These are phyloP conservation scores for Araneus ventricosus DNA, from an alignment of 1,140 invertebrate species.

Conservation along the genomic window DNA sequence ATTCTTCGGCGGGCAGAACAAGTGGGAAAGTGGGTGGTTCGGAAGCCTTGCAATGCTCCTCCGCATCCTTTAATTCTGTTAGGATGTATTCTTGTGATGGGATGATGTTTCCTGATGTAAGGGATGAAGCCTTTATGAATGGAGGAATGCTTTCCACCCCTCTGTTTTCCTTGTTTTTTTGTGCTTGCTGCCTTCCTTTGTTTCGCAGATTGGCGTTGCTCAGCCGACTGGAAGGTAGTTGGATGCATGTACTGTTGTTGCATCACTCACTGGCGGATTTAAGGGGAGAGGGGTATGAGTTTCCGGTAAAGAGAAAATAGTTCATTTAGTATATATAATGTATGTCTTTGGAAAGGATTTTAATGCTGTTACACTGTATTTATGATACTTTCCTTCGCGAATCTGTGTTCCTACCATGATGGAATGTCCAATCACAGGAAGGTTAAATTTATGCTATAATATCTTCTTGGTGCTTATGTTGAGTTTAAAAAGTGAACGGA, in stretches of 20 bases:
- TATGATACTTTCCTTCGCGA: too few species aligned
- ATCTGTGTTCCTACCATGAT: too few species aligned
- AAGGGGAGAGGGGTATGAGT: neutral
- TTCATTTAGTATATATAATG: too few species aligned
- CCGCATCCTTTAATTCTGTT: slow-evolving; percentile 51
- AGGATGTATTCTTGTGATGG: slow-evolving; percentile 40
- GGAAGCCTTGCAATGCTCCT: neutral
- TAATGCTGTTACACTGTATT: too few species aligned
- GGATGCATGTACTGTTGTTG: neutral
- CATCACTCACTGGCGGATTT: neutral
- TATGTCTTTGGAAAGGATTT: too few species aligned
- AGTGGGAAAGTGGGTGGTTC: neutral
- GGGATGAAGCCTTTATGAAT: slow-evolving; percentile 28
- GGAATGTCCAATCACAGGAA: too few species aligned
- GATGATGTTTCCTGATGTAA: slow-evolving; percentile 27
- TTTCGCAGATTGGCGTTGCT: neutral
- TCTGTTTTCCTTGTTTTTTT: neutral
- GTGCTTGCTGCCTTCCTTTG: too few species aligned
- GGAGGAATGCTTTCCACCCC: neutral
- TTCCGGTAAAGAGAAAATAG: too few species aligned
- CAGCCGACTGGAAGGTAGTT: neutral
- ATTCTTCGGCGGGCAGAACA: slow-evolving; percentile 5
- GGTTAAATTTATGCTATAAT: too few species aligned
- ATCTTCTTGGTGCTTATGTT: too few species aligned
- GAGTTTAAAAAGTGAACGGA: too few species aligned